Percentiles rank a stretch among this genome's conserved stretches.
Conservation (phyloP, 2,888 invertebrate species). For the Clivina fossor region DNA sequence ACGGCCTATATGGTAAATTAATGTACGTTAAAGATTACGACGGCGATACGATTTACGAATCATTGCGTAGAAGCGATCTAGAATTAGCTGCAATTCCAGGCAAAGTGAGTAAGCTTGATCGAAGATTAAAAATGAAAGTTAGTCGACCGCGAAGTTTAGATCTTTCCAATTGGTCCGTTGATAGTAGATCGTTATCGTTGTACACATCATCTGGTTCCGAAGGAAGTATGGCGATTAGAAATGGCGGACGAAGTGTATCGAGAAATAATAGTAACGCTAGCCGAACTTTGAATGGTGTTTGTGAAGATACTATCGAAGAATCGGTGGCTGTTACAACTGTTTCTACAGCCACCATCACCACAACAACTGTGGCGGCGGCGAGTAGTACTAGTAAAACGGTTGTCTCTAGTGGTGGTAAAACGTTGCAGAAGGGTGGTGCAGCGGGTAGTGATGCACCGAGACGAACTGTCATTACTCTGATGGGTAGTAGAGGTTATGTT, state of each 20-base stretch:
- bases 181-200: constrained; percentile 77
- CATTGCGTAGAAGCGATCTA: constrained; percentile 78
- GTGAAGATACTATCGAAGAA: constrained; percentile 47
- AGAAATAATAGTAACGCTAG: constrained; percentile 77
- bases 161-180: constrained; percentile 85
- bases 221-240: constrained; percentile 73
- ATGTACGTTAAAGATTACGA: constrained; percentile 88
- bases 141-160: constrained; percentile 80
- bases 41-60: constrained; percentile 73
- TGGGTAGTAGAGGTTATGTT: too few species aligned
- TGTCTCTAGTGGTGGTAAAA: too few species aligned
- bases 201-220: constrained; percentile 87
- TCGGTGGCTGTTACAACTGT: constrained; percentile 44
- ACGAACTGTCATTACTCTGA: too few species aligned
- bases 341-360: too few species aligned
- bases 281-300: constrained; percentile 57
- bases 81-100: constrained; percentile 81
- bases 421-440: too few species aligned
- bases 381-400: too few species aligned
- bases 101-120: constrained; percentile 78
- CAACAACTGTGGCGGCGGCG: too few species aligned
- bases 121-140: constrained; percentile 78
- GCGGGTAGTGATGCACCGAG: too few species aligned
- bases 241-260: constrained; percentile 65
- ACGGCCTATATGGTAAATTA: constrained; percentile 84